Evolutionary conservation across 2,888 invertebrate species (phyloP).

Genomic region (Drosophila rellima): DNA sequence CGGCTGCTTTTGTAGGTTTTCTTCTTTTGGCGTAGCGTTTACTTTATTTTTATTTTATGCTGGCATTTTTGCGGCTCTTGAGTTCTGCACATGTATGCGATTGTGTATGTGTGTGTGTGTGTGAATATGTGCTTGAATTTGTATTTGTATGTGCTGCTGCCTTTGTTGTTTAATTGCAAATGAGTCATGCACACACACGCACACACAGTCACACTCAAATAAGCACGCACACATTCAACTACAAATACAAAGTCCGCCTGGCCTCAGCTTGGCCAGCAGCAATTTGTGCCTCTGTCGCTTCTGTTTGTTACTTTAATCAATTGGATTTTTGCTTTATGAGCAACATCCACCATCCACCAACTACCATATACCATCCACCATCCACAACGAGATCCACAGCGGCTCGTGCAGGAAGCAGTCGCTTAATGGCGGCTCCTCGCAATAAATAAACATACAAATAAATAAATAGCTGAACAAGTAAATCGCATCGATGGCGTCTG

Average conservation of each 20-base stretch:
- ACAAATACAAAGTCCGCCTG: slow-evolving; percentile 53
- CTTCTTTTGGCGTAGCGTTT: slow-evolving; percentile 65
- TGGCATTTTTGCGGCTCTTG: slow-evolving; percentile 80
- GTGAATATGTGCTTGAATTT: slow-evolving; percentile 7
- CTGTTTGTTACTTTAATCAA: slow-evolving; percentile 69
- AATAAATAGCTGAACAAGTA: slow-evolving; percentile 57
- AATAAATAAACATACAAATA: slow-evolving; percentile 50
- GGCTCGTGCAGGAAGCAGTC: slow-evolving; percentile 60
- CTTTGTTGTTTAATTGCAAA: slow-evolving; percentile 69
- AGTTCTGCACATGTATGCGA: slow-evolving; percentile 42
- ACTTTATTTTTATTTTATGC: slow-evolving; percentile 81
- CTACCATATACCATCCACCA: not conserved
- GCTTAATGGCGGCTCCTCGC: slow-evolving; percentile 62
- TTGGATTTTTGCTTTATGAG: slow-evolving; percentile 53
- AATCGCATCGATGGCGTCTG: slow-evolving; percentile 57
- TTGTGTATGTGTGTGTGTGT: slow-evolving; percentile 1
- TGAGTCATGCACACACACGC: slow-evolving; percentile 60
- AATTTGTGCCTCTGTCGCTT: slow-evolving; percentile 26
- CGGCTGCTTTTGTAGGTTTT: slow-evolving; percentile 77
- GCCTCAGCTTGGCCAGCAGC: slow-evolving; percentile 34
- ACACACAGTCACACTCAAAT: slow-evolving; percentile 2
- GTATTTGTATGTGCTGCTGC: slow-evolving; percentile 22
- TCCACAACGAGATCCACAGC: slow-evolving; percentile 9
- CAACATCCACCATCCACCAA: slow-evolving; percentile 9
- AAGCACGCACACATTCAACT: slow-evolving; percentile 14